These are phyloP conservation scores for Platycercus adscitus DNA, from an alignment of 2,113 vertebrate species.

Conservation along the genomic window DNA sequence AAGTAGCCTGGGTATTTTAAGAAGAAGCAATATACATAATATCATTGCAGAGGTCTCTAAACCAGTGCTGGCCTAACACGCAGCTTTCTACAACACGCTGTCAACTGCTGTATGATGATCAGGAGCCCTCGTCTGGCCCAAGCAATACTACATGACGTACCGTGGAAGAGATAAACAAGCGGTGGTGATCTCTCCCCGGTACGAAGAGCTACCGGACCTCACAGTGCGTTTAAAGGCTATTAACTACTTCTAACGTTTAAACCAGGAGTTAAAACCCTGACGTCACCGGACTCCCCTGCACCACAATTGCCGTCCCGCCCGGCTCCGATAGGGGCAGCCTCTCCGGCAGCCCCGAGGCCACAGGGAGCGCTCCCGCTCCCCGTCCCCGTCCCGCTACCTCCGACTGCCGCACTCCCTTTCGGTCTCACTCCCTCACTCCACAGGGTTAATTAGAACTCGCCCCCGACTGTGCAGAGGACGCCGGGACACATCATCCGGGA, in stretches of 20 bases:
- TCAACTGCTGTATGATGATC: rapidly evolving
- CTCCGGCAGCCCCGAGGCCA: not conserved
- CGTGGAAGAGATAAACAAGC: not conserved
- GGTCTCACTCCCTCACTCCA: too few species aligned
- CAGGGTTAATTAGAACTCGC: not conserved
- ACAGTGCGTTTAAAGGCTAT: too few species aligned
- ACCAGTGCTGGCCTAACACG: not conserved
- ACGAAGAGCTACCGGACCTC: not conserved
- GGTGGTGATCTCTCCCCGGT: rapidly evolving
- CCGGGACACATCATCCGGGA: not conserved
- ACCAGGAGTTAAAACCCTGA: rapidly evolving
- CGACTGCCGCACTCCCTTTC: too few species aligned
- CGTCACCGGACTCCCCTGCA: rapidly evolving
- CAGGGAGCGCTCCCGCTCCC: rapidly evolving
- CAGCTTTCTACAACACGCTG: not conserved
- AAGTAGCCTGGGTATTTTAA: not conserved
- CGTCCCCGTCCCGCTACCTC: not conserved
- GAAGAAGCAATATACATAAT: too few species aligned
- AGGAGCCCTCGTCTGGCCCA: not conserved
- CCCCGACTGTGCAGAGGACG: too few species aligned
- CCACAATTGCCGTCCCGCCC: not conserved
- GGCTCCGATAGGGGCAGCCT: too few species aligned
- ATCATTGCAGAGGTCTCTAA: not conserved
- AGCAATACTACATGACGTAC: not conserved
- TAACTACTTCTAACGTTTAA: rapidly evolving